Percentiles rank a stretch among this genome's conserved stretches.
These are phyloP conservation scores for Oxyruncus cristatus DNA, from an alignment of 2,113 vertebrate genomes.

Conservation along the genomic window DNA sequence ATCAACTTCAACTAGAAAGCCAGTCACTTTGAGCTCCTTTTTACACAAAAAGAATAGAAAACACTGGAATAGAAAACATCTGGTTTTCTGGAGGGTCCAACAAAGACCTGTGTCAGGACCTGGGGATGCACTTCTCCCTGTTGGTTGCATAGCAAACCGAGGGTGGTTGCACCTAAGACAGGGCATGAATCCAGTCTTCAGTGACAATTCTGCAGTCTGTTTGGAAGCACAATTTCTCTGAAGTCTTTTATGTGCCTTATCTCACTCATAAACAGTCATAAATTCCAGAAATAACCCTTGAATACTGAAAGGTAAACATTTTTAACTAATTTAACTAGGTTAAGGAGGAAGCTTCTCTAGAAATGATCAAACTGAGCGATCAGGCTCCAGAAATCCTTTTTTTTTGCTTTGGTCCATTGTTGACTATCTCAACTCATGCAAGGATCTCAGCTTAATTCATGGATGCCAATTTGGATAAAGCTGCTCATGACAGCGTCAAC, in stretches of 20 bases:
- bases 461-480: not conserved
- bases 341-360: not conserved
- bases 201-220: not conserved
- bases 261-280: not conserved
- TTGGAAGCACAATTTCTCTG: not conserved
- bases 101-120: not conserved
- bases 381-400: not conserved
- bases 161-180: not conserved
- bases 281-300: not conserved
- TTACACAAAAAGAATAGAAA: not conserved
- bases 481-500: not conserved
- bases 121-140: not conserved
- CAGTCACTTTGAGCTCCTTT: not conserved
- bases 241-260: not conserved
- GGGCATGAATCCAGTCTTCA: not conserved
- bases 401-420: rapidly evolving
- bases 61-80: not conserved
- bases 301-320: not conserved
- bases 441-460: not conserved
- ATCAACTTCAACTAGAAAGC: not conserved
- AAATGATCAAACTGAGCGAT: not conserved
- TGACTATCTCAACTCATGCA: not conserved
- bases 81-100: not conserved
- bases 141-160: not conserved
- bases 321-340: not conserved